Evolutionary conservation across 64 coral and sea anemone genomes (phyloP), one percentile per base, ranked within the genome.

Genomic region (Montipora cactus): DNA sequence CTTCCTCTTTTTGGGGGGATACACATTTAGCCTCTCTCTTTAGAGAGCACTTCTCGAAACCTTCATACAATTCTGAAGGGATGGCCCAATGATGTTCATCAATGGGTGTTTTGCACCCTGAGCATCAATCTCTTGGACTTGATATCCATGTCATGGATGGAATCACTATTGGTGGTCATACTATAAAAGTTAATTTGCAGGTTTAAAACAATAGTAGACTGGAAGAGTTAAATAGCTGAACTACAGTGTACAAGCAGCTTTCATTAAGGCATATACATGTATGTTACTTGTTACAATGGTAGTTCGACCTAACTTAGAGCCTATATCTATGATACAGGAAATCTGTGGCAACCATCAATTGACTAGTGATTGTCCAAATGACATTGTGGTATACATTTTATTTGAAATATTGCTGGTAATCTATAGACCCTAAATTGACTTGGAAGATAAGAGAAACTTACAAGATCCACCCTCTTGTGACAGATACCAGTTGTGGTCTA

Each of bases 1-100:
- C 28, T 6, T 13, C 74, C 25, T 76, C 74, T 15, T 44, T 28
- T 21, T 44, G 23, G 10, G 12, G 74, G 25, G 23, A 45, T 10
- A 23, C 44, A 12, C 28, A 10, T 76, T 76, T 76, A 22, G 22
- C 70, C 74, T 45, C 25, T 76, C 23, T 76, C 28, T 46, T 76
- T 9, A 21, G 82, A 64, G 82, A 86, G 8, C 61, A 49, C 59
- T 67, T 70, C 20, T 18, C 37, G 16, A 69, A 8, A 7, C n/a
- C 59, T 37, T 69, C 20, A 13, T 61, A 86, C 3, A 44, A 55
- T 66, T 16, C 70, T 46, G 82, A 86, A 37, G 82, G 62, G 18
- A 86, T 86, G 3, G 37, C 82, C 82, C 82, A 86, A 13, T 46
- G 53, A 13, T 86, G 82, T 14, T 46, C 20, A 7, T 76, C 25